Percentiles rank a stretch among this genome's conserved stretches.
Evolutionary conservation across 2,113 vertebrate genomes (phyloP).

Genomic region (Ranitomeya imitator): DNA sequence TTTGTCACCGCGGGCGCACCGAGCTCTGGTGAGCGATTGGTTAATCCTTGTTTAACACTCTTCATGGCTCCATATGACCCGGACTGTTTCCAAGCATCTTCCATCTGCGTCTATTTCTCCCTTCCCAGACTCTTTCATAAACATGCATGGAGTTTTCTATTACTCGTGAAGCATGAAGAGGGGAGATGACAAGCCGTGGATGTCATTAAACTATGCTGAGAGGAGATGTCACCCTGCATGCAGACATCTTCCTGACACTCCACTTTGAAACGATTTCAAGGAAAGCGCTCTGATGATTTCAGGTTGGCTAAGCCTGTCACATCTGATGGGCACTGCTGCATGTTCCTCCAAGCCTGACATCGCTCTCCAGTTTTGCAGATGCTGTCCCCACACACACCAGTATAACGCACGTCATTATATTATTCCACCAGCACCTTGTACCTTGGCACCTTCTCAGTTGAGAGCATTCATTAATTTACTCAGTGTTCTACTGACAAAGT

Average conservation of each 20-base stretch:
- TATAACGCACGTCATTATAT: conserved; percentile 65
- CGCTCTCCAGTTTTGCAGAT: conserved; percentile 57
- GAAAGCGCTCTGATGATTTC: conserved; percentile 72
- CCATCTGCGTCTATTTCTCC: conserved; percentile 55
- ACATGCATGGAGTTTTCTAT: conserved; percentile 60
- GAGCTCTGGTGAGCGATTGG: background rate
- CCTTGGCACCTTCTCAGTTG: conserved; percentile 11
- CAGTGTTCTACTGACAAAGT: background rate
- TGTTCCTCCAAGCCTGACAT: conserved; percentile 60
- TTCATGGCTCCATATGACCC: conserved; percentile 32
- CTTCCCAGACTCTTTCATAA: conserved; percentile 16
- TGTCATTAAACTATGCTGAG: conserved; percentile 70
- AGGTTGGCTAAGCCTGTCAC: conserved; percentile 72
- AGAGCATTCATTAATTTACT: conserved; percentile 3
- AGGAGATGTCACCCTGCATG: conserved; percentile 71
- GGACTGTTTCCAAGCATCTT: conserved; percentile 58
- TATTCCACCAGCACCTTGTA: conserved; percentile 27
- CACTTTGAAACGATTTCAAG: conserved; percentile 72
- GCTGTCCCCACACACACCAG: conserved; percentile 51
- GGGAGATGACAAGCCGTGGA: conserved; percentile 67
- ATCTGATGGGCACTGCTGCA: conserved; percentile 62
- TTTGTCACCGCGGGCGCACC: too few relatives aligned
- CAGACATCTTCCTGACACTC: conserved; percentile 72
- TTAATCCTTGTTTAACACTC: conserved; percentile 29
- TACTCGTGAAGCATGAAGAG: conserved; percentile 70